Evolutionary conservation across 1,140 invertebrate genomes (phyloP).

Genomic region (Brachionus koreanus): DNA sequence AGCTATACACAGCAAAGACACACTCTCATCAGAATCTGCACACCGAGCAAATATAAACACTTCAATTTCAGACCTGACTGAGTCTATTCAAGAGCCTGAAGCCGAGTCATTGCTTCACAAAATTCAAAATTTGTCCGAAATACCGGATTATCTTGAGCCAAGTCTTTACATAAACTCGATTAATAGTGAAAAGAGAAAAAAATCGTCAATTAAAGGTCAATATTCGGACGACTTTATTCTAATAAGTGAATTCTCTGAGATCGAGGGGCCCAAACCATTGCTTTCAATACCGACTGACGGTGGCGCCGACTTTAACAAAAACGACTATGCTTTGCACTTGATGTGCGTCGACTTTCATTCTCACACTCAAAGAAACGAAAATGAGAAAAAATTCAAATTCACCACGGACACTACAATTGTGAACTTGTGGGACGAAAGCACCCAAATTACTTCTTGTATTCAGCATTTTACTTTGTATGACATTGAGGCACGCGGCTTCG

Average conservation of each 20-base stretch:
- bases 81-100: not conserved
- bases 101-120: not conserved
- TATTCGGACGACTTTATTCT: slow-evolving; percentile 58
- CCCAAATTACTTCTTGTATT: slow-evolving; percentile 49
- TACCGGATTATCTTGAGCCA: slow-evolving; percentile 10
- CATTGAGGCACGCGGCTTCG: slow-evolving; percentile 61
- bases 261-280: slow-evolving; percentile 61
- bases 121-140: not conserved
- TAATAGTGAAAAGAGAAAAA: not conserved
- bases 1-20: not conserved
- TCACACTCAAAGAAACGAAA: not conserved
- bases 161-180: not conserved
- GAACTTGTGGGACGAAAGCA: slow-evolving; percentile 9
- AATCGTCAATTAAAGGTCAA: not conserved
- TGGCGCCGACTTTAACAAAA: slow-evolving; percentile 52
- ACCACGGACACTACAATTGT: slow-evolving; percentile 33
- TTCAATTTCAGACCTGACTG: not conserved
- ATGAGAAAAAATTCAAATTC: slow-evolving; percentile 5
- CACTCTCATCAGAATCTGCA: not conserved
- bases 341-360: slow-evolving; percentile 58
- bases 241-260: slow-evolving; percentile 62
- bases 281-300: slow-evolving; percentile 54
- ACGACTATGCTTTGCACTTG: slow-evolving; percentile 55
- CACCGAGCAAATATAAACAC: not conserved
- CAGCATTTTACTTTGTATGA: slow-evolving; percentile 62